A percentile compares a stretch with the other conserved stretches of the same genome.
These are phyloP conservation scores for Darwinula stevensoni DNA, from an alignment of 2,888 invertebrate species.

Conservation along the genomic window DNA sequence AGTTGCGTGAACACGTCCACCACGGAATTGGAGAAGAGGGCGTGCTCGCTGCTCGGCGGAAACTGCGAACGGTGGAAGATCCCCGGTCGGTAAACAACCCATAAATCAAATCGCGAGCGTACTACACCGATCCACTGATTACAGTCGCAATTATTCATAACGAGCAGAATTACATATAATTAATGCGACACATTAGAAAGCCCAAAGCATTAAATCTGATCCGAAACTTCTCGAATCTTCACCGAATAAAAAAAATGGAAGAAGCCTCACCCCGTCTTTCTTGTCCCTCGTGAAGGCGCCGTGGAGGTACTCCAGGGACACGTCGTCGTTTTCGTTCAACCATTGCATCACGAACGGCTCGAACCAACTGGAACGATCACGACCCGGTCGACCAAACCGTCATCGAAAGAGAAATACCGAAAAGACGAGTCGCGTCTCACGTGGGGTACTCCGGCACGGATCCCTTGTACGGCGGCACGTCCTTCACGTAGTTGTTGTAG, in stretches of 20 bases:
- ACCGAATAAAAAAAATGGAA: no score
- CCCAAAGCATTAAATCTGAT: no score
- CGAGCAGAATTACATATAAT: not conserved
- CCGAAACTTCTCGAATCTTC: no score
- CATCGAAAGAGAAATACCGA: constrained; percentile 7
- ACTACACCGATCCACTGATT: not conserved
- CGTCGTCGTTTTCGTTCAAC: constrained; percentile 98
- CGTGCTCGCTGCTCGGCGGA: constrained; percentile 94
- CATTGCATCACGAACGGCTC: constrained; percentile 99
- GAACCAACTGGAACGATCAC: constrained; percentile 54
- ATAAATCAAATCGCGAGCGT: not conserved
- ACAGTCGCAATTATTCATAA: not conserved
- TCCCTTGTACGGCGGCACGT: constrained; percentile 86
- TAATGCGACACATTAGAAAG: no score
- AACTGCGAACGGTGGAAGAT: constrained; percentile 32
- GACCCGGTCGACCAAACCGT: no score
- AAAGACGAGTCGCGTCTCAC: constrained; percentile 15
- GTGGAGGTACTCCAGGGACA: constrained; percentile 89
- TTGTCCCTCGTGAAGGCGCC: constrained; percentile 95
- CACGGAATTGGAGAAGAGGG: constrained; percentile 93
- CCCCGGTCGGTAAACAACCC: not conserved
- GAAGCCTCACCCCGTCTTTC: constrained; percentile 62
- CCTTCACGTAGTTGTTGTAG: constrained; percentile 87
- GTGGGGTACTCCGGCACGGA: constrained; percentile 95
- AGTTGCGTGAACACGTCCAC: constrained; percentile 98